These are phyloP conservation scores for Drosophila recens DNA, from an alignment of 2,888 invertebrate genomes.

Conservation along the genomic window DNA sequence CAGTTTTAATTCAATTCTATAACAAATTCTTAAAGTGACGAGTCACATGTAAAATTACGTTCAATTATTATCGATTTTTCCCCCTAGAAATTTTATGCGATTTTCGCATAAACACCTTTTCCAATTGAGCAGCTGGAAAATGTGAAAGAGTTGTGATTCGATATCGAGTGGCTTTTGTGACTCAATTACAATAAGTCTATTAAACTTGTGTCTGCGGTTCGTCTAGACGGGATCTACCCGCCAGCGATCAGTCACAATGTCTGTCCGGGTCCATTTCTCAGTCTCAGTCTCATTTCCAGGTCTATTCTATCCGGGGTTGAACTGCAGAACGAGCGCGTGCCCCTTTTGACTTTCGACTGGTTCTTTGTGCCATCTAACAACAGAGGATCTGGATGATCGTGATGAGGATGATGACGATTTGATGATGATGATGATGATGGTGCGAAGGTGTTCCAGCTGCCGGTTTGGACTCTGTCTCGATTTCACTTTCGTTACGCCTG, in stretches of 20 bases:
- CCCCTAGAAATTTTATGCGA: conserved; percentile 16
- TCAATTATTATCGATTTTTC: conserved; percentile 17
- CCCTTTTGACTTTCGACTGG: conserved; percentile 79
- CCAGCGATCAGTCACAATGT: conserved; percentile 58
- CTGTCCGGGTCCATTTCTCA: conserved; percentile 4
- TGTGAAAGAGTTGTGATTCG: conserved; percentile 62
- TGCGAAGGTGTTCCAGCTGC: conserved; percentile 80
- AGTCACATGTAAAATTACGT: conserved; percentile 65
- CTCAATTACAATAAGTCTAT: conserved; percentile 82
- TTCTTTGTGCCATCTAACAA: conserved; percentile 73
- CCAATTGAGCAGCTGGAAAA: conserved; percentile 51
- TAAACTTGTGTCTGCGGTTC: conserved; percentile 74
- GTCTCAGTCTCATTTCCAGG: conserved; percentile 7
- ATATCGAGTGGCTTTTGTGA: conserved; percentile 78
- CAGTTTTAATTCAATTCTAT: conserved; percentile 64
- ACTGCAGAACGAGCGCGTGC: conserved; percentile 75
- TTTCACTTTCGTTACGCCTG: conserved; percentile 81
- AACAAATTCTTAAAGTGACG: conserved; percentile 32
- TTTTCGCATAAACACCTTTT: conserved; percentile 45
- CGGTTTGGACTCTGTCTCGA: conserved; percentile 68
- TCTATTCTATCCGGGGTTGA: conserved; percentile 46
- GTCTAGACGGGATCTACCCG: conserved; percentile 61
- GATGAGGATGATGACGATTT: conserved; percentile 1
- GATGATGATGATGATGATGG: conserved; percentile 45
- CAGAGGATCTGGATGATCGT: conserved; percentile 11